Conservation (phyloP, 2,797 vertebrate species). For the Artibeus jamaicensis region DNA sequence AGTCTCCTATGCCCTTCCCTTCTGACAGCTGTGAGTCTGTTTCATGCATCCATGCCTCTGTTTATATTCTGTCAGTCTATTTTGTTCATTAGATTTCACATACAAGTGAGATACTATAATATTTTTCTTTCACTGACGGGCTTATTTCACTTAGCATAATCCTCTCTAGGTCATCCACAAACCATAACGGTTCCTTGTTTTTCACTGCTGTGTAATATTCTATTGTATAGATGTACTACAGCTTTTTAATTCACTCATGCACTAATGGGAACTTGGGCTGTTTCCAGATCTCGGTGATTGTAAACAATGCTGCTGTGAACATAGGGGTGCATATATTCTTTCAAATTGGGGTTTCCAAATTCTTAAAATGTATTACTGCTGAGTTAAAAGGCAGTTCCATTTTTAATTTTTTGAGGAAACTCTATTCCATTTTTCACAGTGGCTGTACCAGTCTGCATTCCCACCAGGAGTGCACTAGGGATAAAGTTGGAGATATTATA, state of each 20-base stretch:
- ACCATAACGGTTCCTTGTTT: neutral
- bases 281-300: neutral
- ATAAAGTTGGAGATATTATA: neutral
- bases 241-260: neutral
- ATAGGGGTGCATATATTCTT: neutral
- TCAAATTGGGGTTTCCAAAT: neutral
- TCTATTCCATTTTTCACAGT: neutral
- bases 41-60: neutral
- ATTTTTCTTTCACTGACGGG: neutral
- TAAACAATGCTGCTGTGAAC: neutral
- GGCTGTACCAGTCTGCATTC: neutral
- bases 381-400: neutral
- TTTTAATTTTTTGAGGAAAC: neutral
- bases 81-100: neutral
- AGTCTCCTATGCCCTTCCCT: no score
- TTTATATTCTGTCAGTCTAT: neutral
- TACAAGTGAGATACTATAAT: neutral
- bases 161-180: neutral
- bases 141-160: neutral
- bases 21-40: neutral
- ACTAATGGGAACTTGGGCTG: neutral
- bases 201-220: neutral
- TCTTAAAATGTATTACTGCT: neutral
- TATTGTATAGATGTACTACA: neutral
- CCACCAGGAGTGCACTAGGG: neutral